phyloP scores from a whole-genome alignment of 2,888 invertebrate species.

The Amiota minor region DNA sequence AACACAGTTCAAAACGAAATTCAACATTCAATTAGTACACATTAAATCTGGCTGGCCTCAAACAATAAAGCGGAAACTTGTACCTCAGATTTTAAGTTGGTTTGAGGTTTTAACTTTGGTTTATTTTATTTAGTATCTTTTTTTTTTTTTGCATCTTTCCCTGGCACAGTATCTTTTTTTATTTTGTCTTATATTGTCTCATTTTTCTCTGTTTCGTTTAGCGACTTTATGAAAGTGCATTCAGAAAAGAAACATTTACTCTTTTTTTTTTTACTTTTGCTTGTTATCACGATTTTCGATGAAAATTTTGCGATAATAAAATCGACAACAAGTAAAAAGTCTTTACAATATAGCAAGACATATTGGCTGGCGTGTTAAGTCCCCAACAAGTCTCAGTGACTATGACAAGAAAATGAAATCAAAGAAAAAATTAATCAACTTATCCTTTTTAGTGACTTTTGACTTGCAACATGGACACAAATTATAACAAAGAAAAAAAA shows the following conservation, averaged over 20 bases:
- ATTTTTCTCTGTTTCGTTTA: slow-evolving; percentile 29
- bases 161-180: slow-evolving; percentile 45
- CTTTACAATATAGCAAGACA: not conserved
- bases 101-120: slow-evolving; percentile 48
- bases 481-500: slow-evolving; percentile 24
- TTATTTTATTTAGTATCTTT: slow-evolving; percentile 45
- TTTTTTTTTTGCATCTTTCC: too few species aligned
- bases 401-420: not conserved
- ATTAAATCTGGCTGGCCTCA: slow-evolving; percentile 52
- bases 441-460: slow-evolving; percentile 39
- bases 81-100: slow-evolving; percentile 5
- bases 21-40: slow-evolving; percentile 61
- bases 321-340: slow-evolving; percentile 27
- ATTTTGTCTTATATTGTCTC: slow-evolving; percentile 24
- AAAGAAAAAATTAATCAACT: slow-evolving; percentile 36
- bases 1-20: slow-evolving; percentile 38
- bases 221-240: slow-evolving; percentile 43
- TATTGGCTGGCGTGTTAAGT: not conserved
- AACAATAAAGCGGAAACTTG: slow-evolving; percentile 59
- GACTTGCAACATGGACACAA: slow-evolving; percentile 33
- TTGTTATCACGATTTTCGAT: slow-evolving; percentile 46
- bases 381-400: not conserved
- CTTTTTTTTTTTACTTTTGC: slow-evolving; percentile 33
- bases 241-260: slow-evolving; percentile 33
- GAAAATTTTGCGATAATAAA: slow-evolving; percentile 34